phyloP scores from a whole-genome alignment of 2,797 vertebrate genomes.

The Adrianichthys oophorus region DNA sequence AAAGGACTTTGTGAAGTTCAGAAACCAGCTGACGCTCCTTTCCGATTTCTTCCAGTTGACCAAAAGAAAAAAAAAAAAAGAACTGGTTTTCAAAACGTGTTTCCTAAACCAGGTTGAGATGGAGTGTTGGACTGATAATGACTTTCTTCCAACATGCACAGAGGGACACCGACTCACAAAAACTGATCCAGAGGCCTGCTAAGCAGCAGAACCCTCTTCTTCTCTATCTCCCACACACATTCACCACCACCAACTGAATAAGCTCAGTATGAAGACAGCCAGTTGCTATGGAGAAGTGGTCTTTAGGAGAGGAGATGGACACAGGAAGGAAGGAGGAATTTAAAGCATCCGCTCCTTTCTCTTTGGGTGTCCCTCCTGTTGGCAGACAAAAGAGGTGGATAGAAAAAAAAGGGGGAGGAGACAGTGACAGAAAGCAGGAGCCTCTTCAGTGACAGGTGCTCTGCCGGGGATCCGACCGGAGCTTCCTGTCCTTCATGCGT shows the following conservation, averaged over 20 bases:
- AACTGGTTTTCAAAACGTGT: conserved; percentile 25
- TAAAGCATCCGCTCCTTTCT: conserved; percentile 64
- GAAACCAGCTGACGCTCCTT: conserved; percentile 51
- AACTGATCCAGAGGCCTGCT: conserved; percentile 35
- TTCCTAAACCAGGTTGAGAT: conserved; percentile 8
- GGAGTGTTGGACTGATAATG: conserved; percentile 46
- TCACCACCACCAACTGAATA: conserved; percentile 63
- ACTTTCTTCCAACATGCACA: conserved; percentile 33
- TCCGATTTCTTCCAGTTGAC: conserved; percentile 44
- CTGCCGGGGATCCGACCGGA: conserved; percentile 56
- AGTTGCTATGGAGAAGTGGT: conserved; percentile 73
- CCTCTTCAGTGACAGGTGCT: conserved; percentile 77
- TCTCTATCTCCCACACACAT: conserved; percentile 37
- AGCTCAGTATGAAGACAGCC: conserved; percentile 69
- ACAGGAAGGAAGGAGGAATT: conserved; percentile 77
- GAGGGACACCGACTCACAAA: conserved; percentile 37
- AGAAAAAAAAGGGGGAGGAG: conserved; percentile 33
- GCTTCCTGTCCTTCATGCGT: conserved; percentile 71
- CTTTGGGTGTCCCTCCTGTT: conserved; percentile 61
- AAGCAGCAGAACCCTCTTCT: conserved; percentile 22
- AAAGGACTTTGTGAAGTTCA: conserved; percentile 28
- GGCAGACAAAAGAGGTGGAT: conserved; percentile 61
- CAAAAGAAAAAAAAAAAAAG: conserved; percentile 37
- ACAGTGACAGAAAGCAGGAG: conserved; percentile 69
- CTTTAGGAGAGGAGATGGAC: conserved; percentile 71